These are phyloP conservation scores for Cebidichthys violaceus DNA, from an alignment of 2,113 vertebrate species.

Conservation along the genomic window DNA sequence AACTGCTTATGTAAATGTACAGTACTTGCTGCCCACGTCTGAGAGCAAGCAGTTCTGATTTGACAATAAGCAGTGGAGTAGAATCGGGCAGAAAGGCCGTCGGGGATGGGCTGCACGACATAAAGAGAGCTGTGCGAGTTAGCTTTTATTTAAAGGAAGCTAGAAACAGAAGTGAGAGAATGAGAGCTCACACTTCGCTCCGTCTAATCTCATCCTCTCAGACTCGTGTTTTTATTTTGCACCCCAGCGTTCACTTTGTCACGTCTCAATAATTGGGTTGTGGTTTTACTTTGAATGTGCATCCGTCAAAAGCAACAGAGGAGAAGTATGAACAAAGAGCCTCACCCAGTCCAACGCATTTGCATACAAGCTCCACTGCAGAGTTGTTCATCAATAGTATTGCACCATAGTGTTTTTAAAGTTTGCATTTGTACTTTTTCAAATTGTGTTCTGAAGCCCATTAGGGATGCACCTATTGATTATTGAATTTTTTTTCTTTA, in stretches of 20 bases:
- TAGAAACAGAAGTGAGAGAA: constrained; percentile 36
- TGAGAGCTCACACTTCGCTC: constrained; percentile 18
- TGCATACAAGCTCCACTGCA: constrained; percentile 18
- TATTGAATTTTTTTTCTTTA: no score
- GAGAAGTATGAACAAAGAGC: not conserved
- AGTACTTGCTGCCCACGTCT: not conserved
- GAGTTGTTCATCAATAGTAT: constrained; percentile 9
- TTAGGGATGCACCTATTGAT: not conserved
- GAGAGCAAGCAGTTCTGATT: not conserved
- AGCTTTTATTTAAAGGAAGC: constrained; percentile 43
- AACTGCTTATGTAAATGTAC: constrained; percentile 35
- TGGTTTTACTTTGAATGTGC: constrained; percentile 47
- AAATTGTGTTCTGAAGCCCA: not conserved
- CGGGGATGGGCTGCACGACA: constrained; percentile 3
- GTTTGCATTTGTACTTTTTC: not conserved
- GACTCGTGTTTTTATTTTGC: constrained; percentile 12
- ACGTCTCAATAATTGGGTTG: constrained; percentile 28
- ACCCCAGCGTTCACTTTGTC: constrained; percentile 23
- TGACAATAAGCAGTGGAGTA: not conserved
- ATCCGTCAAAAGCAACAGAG: constrained; percentile 39
- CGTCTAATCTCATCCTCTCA: constrained; percentile 35
- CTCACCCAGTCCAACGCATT: constrained; percentile 6
- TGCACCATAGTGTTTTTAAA: not conserved
- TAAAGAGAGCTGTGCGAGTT: constrained; percentile 25
- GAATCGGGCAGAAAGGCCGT: not conserved